Conservation (phyloP, 2,113 vertebrate species). For the Microcebus ravelobensis region DNA sequence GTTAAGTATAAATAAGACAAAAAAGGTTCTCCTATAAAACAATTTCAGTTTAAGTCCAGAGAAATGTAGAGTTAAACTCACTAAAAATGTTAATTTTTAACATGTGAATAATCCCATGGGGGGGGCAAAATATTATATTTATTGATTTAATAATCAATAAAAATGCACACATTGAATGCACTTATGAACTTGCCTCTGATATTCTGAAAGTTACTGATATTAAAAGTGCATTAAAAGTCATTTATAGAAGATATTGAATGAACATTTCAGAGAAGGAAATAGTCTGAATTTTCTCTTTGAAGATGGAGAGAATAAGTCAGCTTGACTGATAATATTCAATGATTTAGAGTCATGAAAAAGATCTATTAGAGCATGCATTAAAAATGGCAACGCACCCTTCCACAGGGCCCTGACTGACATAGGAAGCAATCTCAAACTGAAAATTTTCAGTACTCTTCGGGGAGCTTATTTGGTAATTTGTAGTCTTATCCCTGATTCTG, state of each 20-base stretch:
- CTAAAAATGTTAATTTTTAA: constrained; percentile 41
- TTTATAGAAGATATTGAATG: constrained; percentile 55
- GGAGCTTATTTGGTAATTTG: constrained; percentile 36
- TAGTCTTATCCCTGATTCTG: constrained; percentile 17
- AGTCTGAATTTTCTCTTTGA: constrained; percentile 62
- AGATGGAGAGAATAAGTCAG: constrained; percentile 58
- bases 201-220: constrained; percentile 48
- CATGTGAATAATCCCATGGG: not conserved
- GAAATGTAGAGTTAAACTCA: constrained; percentile 16
- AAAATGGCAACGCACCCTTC: not conserved
- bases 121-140: not conserved
- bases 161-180: constrained; percentile 41
- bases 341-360: constrained; percentile 49
- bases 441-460: not conserved
- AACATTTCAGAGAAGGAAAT: constrained; percentile 57
- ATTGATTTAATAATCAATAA: constrained; percentile 54
- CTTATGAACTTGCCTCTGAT: constrained; percentile 37
- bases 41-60: constrained; percentile 18
- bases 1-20: constrained; percentile 43
- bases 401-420: not conserved
- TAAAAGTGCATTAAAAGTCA: constrained; percentile 61
- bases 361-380: constrained; percentile 58
- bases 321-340: constrained; percentile 53
- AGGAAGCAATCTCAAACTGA: constrained; percentile 13
- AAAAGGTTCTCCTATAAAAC: constrained; percentile 7